phyloP scores from a whole-genome alignment of 2,888 invertebrate genomes.

The Drosophila subquinaria region DNA sequence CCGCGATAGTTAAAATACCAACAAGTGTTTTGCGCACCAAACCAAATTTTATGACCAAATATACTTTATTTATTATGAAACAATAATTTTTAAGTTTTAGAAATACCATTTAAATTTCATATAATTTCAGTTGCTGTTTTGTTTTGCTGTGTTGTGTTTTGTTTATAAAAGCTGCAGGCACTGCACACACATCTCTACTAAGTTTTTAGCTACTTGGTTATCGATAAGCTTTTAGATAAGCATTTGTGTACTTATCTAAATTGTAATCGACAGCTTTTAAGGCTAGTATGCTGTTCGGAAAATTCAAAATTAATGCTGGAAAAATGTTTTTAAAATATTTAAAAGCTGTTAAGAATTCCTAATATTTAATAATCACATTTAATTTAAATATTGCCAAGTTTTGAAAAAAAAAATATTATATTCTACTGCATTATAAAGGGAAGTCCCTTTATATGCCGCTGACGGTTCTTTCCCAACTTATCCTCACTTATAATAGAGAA shows the following conservation, averaged over 20 bases:
- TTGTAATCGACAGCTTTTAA: background rate
- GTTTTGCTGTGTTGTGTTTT: background rate
- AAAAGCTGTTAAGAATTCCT: no score
- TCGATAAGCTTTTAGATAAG: background rate
- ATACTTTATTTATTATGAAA: background rate
- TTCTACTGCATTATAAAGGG: no score
- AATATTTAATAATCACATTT: no score
- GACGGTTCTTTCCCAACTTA: no score
- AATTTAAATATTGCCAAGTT: no score
- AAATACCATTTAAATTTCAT: background rate
- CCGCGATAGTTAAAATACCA: constrained; percentile 8
- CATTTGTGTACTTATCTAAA: background rate
- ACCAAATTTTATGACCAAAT: background rate
- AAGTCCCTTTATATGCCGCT: no score
- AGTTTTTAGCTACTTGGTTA: background rate
- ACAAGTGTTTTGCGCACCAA: background rate
- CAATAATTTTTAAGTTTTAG: background rate
- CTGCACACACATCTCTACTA: background rate
- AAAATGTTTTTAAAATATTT: no score
- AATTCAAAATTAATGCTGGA: background rate
- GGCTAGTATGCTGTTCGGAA: background rate
- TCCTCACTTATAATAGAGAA: background rate
- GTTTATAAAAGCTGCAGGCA: background rate
- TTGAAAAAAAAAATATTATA: no score
- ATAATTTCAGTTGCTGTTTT: background rate